Evolutionary conservation across 2,113 vertebrate species (phyloP), one percentile per base, ranked within the genome.

Genomic region (Pagrus major): DNA sequence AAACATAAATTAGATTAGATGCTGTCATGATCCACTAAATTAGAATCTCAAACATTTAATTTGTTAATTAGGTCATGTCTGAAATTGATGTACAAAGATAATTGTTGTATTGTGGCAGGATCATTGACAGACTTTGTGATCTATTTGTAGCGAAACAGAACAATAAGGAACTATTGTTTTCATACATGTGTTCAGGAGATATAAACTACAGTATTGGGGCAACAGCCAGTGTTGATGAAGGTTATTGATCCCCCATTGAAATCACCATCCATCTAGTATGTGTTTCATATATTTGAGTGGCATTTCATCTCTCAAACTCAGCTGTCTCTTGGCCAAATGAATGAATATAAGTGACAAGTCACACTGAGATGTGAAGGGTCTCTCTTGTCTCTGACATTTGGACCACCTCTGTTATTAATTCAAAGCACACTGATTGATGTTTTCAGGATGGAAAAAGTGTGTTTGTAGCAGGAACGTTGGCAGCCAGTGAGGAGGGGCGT

Each of bases 381-480:
- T 21, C 9, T 14, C 14, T 42, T 23, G 5, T 2, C 8, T 23
- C 31, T 31, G 20, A 16, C 47, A 42, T 44, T 33, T n/a, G 27
- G 39, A 44, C 14, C 2, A 23, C 44, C 29, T 49, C 27, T 35
- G 25, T 20, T 21, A 23, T 11, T 27, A 39, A 59, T 1, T 31
- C 31, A 29, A 5, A 76, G 9, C 37, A 52, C 33, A 47, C 21
- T 15, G 44, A 60, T 27, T 21, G 46, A 23, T 54, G 74, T 16
- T 63, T 42, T 14, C 1, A 42, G 60, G 52, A 18, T 31, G 55
- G 39, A 44, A 33, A 42, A 47, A 81, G 71, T 61, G 68, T 65
- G 76, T 87, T 76, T 66, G 82, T n/a, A 21, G 27, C 9, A 0
- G 55, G 31, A 29, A 10, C 25, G 59, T 35, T 58, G 27, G 42